Conservation (phyloP, 2,113 vertebrate genomes). For the Tiliqua scincoides region DNA sequence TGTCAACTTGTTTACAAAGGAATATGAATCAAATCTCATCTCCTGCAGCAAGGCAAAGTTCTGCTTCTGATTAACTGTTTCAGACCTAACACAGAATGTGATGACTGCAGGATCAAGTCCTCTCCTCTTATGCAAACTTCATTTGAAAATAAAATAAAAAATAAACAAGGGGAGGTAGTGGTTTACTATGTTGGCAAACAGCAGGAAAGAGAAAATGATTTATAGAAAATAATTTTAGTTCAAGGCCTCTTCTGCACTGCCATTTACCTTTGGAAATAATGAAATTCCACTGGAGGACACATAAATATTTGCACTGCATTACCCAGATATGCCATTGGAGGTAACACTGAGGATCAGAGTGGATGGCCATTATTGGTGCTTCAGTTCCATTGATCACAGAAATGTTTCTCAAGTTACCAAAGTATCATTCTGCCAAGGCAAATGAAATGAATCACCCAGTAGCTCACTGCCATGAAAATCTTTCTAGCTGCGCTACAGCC, state of each 20-base stretch:
- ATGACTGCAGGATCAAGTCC: not conserved
- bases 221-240: not conserved
- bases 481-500: not conserved
- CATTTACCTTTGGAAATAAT: not conserved
- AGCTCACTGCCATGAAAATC: not conserved
- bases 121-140: not conserved
- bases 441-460: not conserved
- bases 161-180: not conserved
- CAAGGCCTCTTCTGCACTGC: not conserved
- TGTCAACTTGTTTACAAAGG: slow-evolving; percentile 70
- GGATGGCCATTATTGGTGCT: not conserved
- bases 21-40: slow-evolving; percentile 61
- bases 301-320: not conserved
- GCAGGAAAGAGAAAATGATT: not conserved
- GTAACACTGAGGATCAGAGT: not conserved
- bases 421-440: not conserved
- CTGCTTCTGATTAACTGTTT: slow-evolving; percentile 39
- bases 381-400: not conserved
- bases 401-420: not conserved
- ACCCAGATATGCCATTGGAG: not conserved
- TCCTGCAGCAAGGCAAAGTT: slow-evolving; percentile 19
- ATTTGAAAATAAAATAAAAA: not conserved
- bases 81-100: not conserved
- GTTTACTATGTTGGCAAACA: not conserved
- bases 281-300: not conserved